These are phyloP conservation scores for Drosophila baimaii DNA, from an alignment of 1,140 invertebrate genomes.

Conservation along the genomic window DNA sequence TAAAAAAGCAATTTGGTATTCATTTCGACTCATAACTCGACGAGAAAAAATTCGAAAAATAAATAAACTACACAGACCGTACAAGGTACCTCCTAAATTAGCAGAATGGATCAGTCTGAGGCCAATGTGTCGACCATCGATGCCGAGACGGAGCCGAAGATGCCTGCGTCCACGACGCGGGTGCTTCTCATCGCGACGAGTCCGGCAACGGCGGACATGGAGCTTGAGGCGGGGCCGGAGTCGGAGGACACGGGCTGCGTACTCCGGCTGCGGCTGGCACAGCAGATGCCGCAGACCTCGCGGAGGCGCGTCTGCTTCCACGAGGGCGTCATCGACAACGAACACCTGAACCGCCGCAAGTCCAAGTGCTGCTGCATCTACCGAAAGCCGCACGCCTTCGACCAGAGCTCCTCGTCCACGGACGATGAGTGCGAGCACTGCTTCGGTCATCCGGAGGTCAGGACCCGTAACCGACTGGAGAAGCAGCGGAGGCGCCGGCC, in stretches of 20 bases:
- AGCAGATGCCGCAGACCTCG: slow-evolving; percentile 85
- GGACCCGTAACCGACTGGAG: slow-evolving; percentile 85
- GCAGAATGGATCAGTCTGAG: slow-evolving; percentile 20
- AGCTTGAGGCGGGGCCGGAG: not conserved
- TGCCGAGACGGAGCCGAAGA: not conserved
- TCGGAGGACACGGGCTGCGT: not conserved
- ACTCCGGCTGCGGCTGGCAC: slow-evolving; percentile 85
- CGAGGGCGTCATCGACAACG: slow-evolving; percentile 95
- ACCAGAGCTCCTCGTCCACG: slow-evolving; percentile 91
- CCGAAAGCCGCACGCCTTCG: slow-evolving; percentile 91
- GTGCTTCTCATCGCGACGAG: not conserved
- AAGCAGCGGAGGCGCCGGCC: slow-evolving; percentile 25
- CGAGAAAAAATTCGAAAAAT: not conserved
- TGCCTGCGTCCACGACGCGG: not conserved
- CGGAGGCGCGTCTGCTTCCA: slow-evolving; percentile 91
- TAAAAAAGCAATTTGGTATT: not conserved
- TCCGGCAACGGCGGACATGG: not conserved
- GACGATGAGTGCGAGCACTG: slow-evolving; percentile 94
- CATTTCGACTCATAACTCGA: not conserved
- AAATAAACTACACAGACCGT: too few species aligned
- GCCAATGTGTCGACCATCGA: not conserved
- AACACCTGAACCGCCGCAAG: slow-evolving; percentile 96
- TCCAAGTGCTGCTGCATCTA: slow-evolving; percentile 98
- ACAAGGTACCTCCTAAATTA: not conserved
- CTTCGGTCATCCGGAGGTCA: slow-evolving; percentile 91